Conservation (phyloP, 2,113 vertebrate genomes). For the Sylvietta virens region DNA sequence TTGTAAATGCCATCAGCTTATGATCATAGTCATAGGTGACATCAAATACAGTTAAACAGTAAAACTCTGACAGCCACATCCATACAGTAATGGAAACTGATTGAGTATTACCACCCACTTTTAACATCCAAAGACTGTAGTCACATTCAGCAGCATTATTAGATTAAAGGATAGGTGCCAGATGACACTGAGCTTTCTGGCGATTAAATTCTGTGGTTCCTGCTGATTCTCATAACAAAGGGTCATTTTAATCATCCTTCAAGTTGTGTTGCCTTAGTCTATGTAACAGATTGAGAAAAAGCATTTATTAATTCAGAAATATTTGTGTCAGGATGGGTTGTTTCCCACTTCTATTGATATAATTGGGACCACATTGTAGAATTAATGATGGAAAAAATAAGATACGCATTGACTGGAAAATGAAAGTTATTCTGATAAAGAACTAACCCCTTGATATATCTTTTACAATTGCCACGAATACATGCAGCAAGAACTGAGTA, state of each 20-base stretch:
- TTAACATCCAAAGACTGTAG: constrained; percentile 41
- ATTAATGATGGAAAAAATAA: constrained; percentile 82
- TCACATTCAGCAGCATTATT: constrained; percentile 23
- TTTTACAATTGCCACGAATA: constrained; percentile 33
- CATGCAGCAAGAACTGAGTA: background rate
- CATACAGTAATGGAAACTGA: constrained; percentile 18
- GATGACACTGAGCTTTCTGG: constrained; percentile 68
- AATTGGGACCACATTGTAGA: constrained; percentile 73
- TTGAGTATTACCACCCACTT: constrained; percentile 1
- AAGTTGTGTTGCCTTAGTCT: constrained; percentile 73
- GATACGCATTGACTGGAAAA: constrained; percentile 78
- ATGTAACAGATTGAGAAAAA: constrained; percentile 77
- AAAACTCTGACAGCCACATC: background rate
- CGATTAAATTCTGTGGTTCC: constrained; percentile 68
- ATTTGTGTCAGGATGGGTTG: constrained; percentile 67
- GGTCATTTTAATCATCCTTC: constrained; percentile 77
- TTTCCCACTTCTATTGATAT: constrained; percentile 67
- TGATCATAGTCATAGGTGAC: background rate
- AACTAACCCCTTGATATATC: constrained; percentile 56
- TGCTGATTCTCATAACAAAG: constrained; percentile 64
- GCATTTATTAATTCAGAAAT: constrained; percentile 74
- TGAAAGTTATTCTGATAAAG: constrained; percentile 71
- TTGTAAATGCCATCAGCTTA: background rate
- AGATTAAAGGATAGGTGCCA: constrained; percentile 49
- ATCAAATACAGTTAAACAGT: constrained; percentile 17